These are phyloP conservation scores for Zapus hudsonius DNA, from an alignment of 2,113 vertebrate genomes.

Conservation along the genomic window DNA sequence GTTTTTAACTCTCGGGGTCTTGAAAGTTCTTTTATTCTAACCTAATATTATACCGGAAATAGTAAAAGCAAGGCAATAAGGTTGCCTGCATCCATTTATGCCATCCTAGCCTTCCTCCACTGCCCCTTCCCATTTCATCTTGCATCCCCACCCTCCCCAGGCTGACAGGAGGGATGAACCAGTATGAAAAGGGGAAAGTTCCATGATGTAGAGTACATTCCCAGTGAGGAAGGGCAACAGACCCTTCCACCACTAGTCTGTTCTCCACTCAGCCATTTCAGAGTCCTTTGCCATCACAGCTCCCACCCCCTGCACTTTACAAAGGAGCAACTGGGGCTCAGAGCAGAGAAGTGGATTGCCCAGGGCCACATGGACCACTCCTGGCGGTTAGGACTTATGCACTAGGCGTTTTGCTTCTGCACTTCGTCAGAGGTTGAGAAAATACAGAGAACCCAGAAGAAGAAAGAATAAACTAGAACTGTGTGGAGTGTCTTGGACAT, in stretches of 20 bases:
- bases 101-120: neutral
- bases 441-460: conserved; percentile 58
- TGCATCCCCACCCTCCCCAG: neutral
- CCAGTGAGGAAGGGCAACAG: conserved; percentile 40
- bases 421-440: conserved; percentile 49
- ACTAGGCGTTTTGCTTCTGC: neutral
- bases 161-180: conserved; percentile 59
- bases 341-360: neutral
- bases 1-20: conserved; percentile 54
- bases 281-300: neutral
- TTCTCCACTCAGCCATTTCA: neutral
- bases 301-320: neutral
- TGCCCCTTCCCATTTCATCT: rapidly evolving
- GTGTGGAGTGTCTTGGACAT: conserved; percentile 63
- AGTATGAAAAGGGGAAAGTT: conserved; percentile 73
- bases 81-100: neutral
- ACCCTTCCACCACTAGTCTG: neutral
- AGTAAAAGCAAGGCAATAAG: conserved; percentile 37
- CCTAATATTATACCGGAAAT: conserved; percentile 75
- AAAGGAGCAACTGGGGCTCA: neutral
- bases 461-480: neutral
- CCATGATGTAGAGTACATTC: conserved; percentile 63
- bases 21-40: conserved; percentile 71
- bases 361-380: neutral
- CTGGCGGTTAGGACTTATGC: neutral